phyloP scores from a whole-genome alignment of 92 coral and sea anemone species.

The Siderastrea siderea region DNA sequence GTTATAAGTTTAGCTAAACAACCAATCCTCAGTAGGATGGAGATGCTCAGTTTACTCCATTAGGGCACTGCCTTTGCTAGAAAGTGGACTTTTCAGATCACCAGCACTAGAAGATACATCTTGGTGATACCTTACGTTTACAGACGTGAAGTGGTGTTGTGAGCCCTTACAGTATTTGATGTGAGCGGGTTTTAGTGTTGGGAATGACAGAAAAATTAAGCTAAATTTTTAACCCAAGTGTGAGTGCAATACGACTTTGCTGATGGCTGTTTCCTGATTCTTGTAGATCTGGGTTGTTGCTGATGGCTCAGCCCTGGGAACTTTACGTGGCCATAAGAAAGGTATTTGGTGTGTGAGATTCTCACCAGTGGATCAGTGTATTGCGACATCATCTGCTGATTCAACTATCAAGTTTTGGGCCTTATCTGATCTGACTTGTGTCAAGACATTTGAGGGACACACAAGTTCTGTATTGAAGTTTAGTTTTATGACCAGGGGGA shows the following conservation, averaged over 20 bases:
- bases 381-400: constrained; percentile 94
- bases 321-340: constrained; percentile 92
- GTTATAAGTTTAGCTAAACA: background rate
- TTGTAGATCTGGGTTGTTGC: constrained; percentile 84
- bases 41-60: no score
- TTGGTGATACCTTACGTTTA: no score
- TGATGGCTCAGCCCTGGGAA: constrained; percentile 84
- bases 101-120: no score
- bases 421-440: constrained; percentile 93
- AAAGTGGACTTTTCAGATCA: no score
- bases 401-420: constrained; percentile 97
- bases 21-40: background rate
- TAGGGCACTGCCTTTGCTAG: no score
- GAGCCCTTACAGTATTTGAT: no score
- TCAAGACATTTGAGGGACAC: constrained; percentile 97
- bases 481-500: constrained; percentile 83
- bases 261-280: background rate
- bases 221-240: no score
- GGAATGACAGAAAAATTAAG: no score
- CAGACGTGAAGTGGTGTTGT: no score
- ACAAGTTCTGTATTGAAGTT: constrained; percentile 90
- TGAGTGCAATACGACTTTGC: background rate
- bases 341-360: constrained; percentile 96
- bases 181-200: no score
- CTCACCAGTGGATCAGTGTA: constrained; percentile 96